These are phyloP conservation scores for Ctenosaura bakeri DNA, from an alignment of 2,797 vertebrate genomes.

Conservation along the genomic window DNA sequence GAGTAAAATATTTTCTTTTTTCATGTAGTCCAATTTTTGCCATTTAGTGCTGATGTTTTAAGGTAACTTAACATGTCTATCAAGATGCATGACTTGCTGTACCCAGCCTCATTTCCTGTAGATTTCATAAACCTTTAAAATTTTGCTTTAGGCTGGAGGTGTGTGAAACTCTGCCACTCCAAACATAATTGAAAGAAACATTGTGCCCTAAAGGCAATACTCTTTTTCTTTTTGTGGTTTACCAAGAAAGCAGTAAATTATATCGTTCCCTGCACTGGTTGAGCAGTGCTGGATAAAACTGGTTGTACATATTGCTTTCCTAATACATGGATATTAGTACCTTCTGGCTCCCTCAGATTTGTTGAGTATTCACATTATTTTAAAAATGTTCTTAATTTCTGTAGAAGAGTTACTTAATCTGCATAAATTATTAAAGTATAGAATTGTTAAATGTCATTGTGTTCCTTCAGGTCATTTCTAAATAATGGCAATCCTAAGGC, in stretches of 20 bases:
- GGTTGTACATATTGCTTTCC: background rate
- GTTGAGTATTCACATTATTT: background rate
- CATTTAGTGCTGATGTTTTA: slow-evolving; percentile 56
- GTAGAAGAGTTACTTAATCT: background rate
- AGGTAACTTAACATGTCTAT: slow-evolving; percentile 23
- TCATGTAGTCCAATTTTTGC: slow-evolving; percentile 50
- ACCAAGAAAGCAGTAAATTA: slow-evolving; percentile 10
- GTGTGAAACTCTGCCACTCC: background rate
- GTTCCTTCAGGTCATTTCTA: no score
- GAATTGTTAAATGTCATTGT: no score
- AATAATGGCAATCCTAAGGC: no score
- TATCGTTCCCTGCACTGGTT: background rate
- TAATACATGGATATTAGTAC: background rate
- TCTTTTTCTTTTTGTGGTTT: background rate
- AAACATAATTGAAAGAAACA: slow-evolving; percentile 5
- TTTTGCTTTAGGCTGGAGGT: background rate
- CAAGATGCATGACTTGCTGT: background rate
- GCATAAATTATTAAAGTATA: background rate
- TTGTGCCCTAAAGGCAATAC: background rate
- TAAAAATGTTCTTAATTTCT: background rate
- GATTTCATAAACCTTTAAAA: background rate
- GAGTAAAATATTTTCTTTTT: slow-evolving; percentile 30
- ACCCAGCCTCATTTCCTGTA: background rate
- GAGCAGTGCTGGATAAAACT: background rate
- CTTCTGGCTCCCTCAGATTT: background rate